Conservation (phyloP, 2,888 invertebrate species). For the Cantharis rufa region DNA sequence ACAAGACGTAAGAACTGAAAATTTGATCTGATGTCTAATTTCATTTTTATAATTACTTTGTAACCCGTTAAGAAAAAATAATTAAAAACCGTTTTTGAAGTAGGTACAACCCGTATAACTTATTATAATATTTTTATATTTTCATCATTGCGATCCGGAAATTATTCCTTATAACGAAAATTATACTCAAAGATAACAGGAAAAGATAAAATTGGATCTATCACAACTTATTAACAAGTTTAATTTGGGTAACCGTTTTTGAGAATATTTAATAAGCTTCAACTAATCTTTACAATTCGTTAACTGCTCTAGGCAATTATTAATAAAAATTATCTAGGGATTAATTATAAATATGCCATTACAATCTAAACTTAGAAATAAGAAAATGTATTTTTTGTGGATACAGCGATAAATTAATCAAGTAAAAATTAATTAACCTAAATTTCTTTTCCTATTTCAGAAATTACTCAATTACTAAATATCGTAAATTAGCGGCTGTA, state of each 20-base stretch:
- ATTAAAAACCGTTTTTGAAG: neutral
- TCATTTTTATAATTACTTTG: neutral
- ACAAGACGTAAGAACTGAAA: too few relatives aligned
- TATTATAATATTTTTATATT: neutral
- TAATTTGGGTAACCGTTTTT: neutral
- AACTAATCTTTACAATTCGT: conserved; percentile 6
- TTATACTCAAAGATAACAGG: neutral
- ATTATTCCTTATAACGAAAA: conserved; percentile 4
- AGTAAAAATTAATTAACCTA: neutral
- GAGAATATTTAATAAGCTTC: neutral
- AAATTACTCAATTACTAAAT: neutral
- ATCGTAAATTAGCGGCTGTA: neutral
- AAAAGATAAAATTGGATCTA: conserved; percentile 8
- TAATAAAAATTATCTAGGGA: neutral
- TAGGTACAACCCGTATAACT: neutral
- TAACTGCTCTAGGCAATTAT: neutral
- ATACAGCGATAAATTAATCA: neutral
- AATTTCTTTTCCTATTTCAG: neutral
- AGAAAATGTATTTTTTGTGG: too few relatives aligned
- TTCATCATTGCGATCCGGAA: neutral
- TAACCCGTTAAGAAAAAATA: neutral
- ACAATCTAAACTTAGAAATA: neutral
- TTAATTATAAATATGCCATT: neutral
- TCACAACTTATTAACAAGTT: conserved; percentile 8
- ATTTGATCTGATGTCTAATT: neutral